phyloP scores from a whole-genome alignment of 2,113 vertebrate genomes.

The Petromus typicus region DNA sequence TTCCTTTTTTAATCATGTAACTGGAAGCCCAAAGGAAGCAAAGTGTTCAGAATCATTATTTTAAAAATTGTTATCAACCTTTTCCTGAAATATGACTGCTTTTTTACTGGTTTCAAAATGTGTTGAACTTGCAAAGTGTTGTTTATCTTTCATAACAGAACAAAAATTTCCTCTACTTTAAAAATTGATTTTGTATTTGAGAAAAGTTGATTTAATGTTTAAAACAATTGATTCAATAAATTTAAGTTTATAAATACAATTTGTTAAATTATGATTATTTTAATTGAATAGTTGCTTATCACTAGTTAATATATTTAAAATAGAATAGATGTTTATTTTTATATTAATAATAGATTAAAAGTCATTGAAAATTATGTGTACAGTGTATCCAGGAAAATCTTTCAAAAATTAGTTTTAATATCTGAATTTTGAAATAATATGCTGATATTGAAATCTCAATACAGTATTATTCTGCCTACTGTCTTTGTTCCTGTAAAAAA shows the following conservation, averaged over 20 bases:
- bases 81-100: constrained; percentile 47
- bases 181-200: background rate
- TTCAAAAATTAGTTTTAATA: background rate
- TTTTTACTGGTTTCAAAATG: constrained; percentile 51
- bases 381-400: background rate
- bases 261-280: background rate
- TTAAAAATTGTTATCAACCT: background rate
- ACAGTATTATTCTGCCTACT: background rate
- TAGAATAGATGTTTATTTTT: background rate
- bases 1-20: background rate
- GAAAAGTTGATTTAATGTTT: constrained; percentile 39
- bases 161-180: constrained; percentile 45
- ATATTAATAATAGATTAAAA: background rate
- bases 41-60: background rate
- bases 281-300: background rate
- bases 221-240: background rate
- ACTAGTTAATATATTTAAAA: background rate
- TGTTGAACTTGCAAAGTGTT: constrained; percentile 53
- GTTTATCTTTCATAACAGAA: constrained; percentile 63
- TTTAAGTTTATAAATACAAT: constrained; percentile 55
- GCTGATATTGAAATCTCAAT: background rate
- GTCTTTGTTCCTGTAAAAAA: background rate
- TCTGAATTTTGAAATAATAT: background rate
- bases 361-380: background rate
- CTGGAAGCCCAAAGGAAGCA: background rate